A percentile compares a stretch with the other conserved stretches of the same genome.
These are phyloP conservation scores for Aphidius gifuensis DNA, from an alignment of 1,140 invertebrate genomes.

Conservation along the genomic window DNA sequence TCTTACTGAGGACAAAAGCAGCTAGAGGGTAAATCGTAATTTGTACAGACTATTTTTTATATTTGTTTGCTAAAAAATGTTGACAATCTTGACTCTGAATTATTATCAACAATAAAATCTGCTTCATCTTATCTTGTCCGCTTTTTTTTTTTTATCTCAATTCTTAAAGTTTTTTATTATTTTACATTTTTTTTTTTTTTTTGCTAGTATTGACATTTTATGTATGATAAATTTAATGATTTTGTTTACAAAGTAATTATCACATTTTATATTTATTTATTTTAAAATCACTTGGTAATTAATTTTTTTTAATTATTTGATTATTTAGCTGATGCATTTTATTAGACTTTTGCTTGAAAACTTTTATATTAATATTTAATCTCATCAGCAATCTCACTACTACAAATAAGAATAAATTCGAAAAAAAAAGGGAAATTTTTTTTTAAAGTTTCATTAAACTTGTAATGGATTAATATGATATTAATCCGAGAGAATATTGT, in stretches of 20 bases:
- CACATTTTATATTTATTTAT: not conserved
- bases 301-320: no score
- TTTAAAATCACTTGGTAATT: no score
- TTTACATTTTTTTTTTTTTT: not conserved
- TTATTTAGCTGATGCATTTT: no score
- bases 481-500: no score
- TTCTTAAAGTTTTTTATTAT: not conserved
- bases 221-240: no score
- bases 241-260: not conserved
- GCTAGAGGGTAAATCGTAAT: not conserved
- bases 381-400: no score
- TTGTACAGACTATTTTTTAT: not conserved
- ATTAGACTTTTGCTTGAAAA: no score
- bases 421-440: no score
- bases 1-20: not conserved
- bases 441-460: no score
- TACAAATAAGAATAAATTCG: no score
- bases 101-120: conserved; percentile 11
- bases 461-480: no score
- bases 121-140: not conserved
- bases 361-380: no score
- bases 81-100: conserved; percentile 9
- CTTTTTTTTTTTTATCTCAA: not conserved
- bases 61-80: not conserved
- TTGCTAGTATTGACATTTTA: not conserved